These are phyloP conservation scores for Aspidapion aeneum DNA, from an alignment of 2,888 invertebrate genomes.

Conservation along the genomic window DNA sequence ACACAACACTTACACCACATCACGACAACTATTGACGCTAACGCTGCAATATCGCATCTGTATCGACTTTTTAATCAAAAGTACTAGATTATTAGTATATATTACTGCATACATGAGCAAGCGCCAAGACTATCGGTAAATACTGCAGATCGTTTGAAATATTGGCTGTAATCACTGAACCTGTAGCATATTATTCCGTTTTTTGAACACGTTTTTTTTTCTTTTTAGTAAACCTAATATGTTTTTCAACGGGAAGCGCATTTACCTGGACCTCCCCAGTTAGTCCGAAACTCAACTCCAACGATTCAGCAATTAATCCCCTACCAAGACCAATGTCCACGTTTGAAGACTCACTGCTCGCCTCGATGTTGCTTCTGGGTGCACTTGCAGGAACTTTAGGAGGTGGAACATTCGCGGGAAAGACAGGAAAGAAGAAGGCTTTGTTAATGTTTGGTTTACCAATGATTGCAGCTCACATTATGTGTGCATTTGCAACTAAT, in stretches of 20 bases:
- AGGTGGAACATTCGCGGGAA: slow-evolving; percentile 24
- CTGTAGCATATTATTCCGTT: too few relatives aligned
- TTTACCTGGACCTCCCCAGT: slow-evolving; percentile 34
- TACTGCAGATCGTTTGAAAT: too few relatives aligned
- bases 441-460: slow-evolving; percentile 61
- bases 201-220: too few relatives aligned
- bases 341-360: slow-evolving; percentile 33
- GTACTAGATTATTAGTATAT: too few relatives aligned
- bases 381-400: slow-evolving; percentile 31
- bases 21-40: too few relatives aligned
- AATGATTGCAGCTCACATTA: slow-evolving; percentile 51
- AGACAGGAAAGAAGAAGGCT: slow-evolving; percentile 60
- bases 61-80: too few relatives aligned
- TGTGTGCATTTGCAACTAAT: slow-evolving; percentile 22
- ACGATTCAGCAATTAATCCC: slow-evolving; percentile 28
- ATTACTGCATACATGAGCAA: too few relatives aligned
- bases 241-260: slow-evolving; percentile 27
- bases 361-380: slow-evolving; percentile 31
- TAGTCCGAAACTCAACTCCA: slow-evolving; percentile 28
- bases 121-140: too few relatives aligned
- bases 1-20: too few relatives aligned
- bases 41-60: too few relatives aligned
- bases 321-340: slow-evolving; percentile 26
- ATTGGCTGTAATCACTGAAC: too few relatives aligned
- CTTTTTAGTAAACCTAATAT: slow-evolving; percentile 32